Percentiles rank a stretch among this genome's conserved stretches.
Conservation (phyloP, 2,888 invertebrate species). For the Leptinotarsa tumamoca region DNA sequence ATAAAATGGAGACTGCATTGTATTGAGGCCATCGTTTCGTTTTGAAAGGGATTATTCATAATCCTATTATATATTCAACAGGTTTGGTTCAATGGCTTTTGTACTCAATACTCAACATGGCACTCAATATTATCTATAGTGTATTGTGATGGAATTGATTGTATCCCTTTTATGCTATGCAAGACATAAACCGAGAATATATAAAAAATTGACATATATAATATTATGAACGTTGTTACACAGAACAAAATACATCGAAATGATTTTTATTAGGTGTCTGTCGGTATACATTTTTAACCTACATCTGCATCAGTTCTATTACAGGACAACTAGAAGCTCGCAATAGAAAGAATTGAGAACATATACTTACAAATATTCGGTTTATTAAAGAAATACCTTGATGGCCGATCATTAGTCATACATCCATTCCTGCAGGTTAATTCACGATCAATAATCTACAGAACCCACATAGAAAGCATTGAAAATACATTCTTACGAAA, state of each 20-base stretch:
- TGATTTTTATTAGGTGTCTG: too few species aligned
- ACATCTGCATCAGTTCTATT: too few species aligned
- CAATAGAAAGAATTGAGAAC: too few species aligned
- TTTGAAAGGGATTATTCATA: slow-evolving; percentile 9
- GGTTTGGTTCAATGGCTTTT: slow-evolving; percentile 5
- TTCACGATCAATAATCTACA: too few species aligned
- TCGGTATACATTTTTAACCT: too few species aligned
- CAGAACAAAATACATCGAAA: not conserved
- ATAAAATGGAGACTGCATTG: not conserved
- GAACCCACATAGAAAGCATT: too few species aligned
- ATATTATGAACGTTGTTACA: not conserved
- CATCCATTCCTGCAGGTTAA: too few species aligned
- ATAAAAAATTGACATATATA: not conserved
- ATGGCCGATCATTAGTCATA: too few species aligned
- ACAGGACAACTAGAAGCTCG: too few species aligned
- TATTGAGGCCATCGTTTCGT: not conserved
- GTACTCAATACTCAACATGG: not conserved
- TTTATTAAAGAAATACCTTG: too few species aligned
- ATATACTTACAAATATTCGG: too few species aligned
- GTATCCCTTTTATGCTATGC: not conserved
- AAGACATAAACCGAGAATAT: not conserved
- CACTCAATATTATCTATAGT: not conserved
- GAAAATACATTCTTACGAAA: too few species aligned
- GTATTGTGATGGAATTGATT: not conserved
- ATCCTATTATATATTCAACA: slow-evolving; percentile 10